Percentiles rank a stretch among this genome's conserved stretches.
These are phyloP conservation scores for Neolamprologus caudopunctatus DNA, from an alignment of 2,113 vertebrate genomes.

Conservation along the genomic window DNA sequence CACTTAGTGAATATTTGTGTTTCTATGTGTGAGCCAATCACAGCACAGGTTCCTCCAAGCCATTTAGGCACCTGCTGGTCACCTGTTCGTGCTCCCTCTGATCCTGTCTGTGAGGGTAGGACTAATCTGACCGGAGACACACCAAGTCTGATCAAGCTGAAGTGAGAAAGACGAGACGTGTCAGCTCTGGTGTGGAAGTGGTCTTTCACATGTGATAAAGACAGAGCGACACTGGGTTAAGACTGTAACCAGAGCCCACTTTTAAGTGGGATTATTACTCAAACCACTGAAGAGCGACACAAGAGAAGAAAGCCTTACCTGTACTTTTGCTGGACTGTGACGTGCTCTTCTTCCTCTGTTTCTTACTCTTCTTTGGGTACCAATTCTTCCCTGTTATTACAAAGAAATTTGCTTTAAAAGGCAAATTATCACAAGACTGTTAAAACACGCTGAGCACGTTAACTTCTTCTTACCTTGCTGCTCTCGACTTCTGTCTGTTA, in stretches of 20 bases:
- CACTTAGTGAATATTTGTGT: background rate
- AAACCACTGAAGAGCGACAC: background rate
- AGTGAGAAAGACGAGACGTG: background rate
- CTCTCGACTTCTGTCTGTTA: slow-evolving; percentile 85
- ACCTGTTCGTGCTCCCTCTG: slow-evolving; percentile 22
- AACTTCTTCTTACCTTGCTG: slow-evolving; percentile 76
- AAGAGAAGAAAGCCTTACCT: slow-evolving; percentile 66
- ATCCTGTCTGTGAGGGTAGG: slow-evolving; percentile 30
- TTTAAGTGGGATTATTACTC: background rate
- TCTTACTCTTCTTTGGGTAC: slow-evolving; percentile 92
- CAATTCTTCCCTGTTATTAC: slow-evolving; percentile 81
- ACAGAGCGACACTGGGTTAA: background rate
- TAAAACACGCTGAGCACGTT: background rate
- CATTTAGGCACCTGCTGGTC: slow-evolving; percentile 42
- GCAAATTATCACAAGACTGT: background rate
- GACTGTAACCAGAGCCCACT: background rate
- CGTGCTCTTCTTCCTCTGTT: slow-evolving; percentile 84
- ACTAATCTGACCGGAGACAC: slow-evolving; percentile 57
- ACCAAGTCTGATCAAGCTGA: slow-evolving; percentile 31
- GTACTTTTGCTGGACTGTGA: slow-evolving; percentile 80
- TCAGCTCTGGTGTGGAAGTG: background rate
- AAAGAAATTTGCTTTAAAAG: background rate
- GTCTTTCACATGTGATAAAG: background rate
- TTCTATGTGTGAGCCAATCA: background rate
- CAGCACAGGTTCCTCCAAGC: slow-evolving; percentile 9